Percentiles rank a stretch among this genome's conserved stretches.
phyloP scores from a whole-genome alignment of 1,140 invertebrate genomes.

The Lepidotrigona ventralis region DNA sequence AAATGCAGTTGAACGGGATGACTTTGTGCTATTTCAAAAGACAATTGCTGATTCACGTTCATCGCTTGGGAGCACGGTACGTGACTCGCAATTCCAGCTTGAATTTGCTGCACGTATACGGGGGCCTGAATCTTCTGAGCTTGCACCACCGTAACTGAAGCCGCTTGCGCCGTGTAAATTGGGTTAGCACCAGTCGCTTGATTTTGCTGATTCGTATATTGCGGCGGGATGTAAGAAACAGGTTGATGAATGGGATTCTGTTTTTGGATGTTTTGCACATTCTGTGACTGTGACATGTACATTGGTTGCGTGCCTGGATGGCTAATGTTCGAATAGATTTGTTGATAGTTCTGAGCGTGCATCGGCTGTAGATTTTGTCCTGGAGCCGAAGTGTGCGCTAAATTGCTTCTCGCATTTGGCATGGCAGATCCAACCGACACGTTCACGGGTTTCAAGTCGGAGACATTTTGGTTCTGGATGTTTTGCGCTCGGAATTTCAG shows the following conservation, averaged over 20 bases:
- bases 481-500: conserved; percentile 75
- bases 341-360: conserved; percentile 70
- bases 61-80: conserved; percentile 19
- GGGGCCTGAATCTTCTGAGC: conserved; percentile 69
- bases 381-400: conserved; percentile 61
- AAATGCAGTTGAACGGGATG: conserved; percentile 60
- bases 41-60: conserved; percentile 43
- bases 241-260: conserved; percentile 54
- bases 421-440: conserved; percentile 51
- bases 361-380: conserved; percentile 61
- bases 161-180: conserved; percentile 72
- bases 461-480: conserved; percentile 50
- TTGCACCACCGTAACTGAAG: conserved; percentile 68
- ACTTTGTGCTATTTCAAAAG: conserved; percentile 40
- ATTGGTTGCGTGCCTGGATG: conserved; percentile 56
- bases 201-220: conserved; percentile 50
- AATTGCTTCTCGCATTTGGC: conserved; percentile 61
- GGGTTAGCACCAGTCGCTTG: conserved; percentile 60
- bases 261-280: conserved; percentile 60
- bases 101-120: conserved; percentile 50
- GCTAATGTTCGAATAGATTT: conserved; percentile 74
- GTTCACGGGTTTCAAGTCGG: conserved; percentile 56
- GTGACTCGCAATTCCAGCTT: conserved; percentile 52
- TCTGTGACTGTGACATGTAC: conserved; percentile 61
- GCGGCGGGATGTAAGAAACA: conserved; percentile 48